Evolutionary conservation across 2,888 invertebrate genomes (phyloP).

Genomic region (Tetropium fuscum): DNA sequence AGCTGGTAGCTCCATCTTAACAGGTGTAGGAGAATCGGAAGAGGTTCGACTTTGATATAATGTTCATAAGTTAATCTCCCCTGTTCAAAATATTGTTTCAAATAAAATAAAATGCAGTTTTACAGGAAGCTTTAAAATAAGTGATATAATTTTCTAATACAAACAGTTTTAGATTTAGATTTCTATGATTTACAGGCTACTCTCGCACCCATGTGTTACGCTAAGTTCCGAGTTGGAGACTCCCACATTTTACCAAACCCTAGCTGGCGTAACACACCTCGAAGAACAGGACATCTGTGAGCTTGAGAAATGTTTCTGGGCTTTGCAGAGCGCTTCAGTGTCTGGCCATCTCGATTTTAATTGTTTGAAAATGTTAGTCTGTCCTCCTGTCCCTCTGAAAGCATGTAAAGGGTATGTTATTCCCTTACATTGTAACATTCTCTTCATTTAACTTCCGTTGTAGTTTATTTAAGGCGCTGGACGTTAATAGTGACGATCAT

Average conservation of each 20-base stretch:
- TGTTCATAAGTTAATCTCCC: too few species aligned
- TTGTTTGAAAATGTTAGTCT: conserved; percentile 77
- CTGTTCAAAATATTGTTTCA: too few species aligned
- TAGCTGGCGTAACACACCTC: conserved; percentile 93
- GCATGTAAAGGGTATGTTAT: conserved; percentile 77
- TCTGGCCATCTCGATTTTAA: conserved; percentile 86
- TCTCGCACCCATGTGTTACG: conserved; percentile 78
- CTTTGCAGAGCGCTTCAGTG: conserved; percentile 81
- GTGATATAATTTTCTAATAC: too few species aligned
- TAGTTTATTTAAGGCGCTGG: conserved; percentile 83
- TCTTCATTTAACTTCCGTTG: conserved; percentile 32
- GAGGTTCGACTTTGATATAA: too few species aligned
- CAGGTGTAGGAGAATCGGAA: too few species aligned
- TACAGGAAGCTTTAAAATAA: too few species aligned
- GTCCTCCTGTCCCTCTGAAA: conserved; percentile 80
- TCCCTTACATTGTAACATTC: too few species aligned
- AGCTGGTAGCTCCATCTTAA: too few species aligned
- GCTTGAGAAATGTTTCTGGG: conserved; percentile 92
- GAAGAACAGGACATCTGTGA: conserved; percentile 89
- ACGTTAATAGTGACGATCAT: conserved; percentile 92
- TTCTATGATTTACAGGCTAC: conserved; percentile 68
- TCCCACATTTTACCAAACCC: conserved; percentile 72
- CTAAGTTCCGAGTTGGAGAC: conserved; percentile 58
- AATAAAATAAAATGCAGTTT: too few species aligned
- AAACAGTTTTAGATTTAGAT: too few species aligned